A percentile compares a stretch with the other conserved stretches of the same genome.
Evolutionary conservation across 2,797 vertebrate genomes (phyloP).

Genomic region (Leptoclinus maculatus): DNA sequence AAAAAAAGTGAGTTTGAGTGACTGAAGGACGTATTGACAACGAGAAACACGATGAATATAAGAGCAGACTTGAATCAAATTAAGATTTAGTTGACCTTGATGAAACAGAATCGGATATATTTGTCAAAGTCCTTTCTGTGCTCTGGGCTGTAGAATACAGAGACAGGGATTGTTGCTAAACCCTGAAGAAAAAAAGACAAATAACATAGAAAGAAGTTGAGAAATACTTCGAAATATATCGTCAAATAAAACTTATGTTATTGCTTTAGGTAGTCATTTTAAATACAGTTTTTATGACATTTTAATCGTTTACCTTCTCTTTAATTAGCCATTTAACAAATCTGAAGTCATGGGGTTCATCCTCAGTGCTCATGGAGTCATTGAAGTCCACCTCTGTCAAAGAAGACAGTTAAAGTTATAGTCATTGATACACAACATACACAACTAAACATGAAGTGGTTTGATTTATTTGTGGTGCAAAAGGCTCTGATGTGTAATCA

Average conservation of each 20-base stretch:
- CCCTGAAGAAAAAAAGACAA: slow-evolving; percentile 79
- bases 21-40: neutral
- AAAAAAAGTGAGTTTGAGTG: neutral
- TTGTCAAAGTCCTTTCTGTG: slow-evolving; percentile 88
- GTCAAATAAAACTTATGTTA: neutral
- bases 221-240: neutral
- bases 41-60: neutral
- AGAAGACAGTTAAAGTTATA: slow-evolving; percentile 11
- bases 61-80: neutral
- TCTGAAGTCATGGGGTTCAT: slow-evolving; percentile 84
- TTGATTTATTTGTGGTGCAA: neutral
- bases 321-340: slow-evolving; percentile 95
- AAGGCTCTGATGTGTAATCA: neutral
- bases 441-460: neutral
- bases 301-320: slow-evolving; percentile 88
- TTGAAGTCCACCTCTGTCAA: slow-evolving; percentile 85
- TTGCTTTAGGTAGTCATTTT: neutral
- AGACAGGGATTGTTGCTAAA: slow-evolving; percentile 91
- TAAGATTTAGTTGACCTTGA: slow-evolving; percentile 85
- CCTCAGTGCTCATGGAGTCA: slow-evolving; percentile 62
- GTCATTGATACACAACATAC: neutral
- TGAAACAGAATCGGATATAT: slow-evolving; percentile 94
- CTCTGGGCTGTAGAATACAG: slow-evolving; percentile 87
- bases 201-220: neutral
- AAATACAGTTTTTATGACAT: neutral